Percentiles rank a stretch among this genome's conserved stretches.
Conservation (phyloP, 2,113 vertebrate genomes). For the Hiodon alosoides region DNA sequence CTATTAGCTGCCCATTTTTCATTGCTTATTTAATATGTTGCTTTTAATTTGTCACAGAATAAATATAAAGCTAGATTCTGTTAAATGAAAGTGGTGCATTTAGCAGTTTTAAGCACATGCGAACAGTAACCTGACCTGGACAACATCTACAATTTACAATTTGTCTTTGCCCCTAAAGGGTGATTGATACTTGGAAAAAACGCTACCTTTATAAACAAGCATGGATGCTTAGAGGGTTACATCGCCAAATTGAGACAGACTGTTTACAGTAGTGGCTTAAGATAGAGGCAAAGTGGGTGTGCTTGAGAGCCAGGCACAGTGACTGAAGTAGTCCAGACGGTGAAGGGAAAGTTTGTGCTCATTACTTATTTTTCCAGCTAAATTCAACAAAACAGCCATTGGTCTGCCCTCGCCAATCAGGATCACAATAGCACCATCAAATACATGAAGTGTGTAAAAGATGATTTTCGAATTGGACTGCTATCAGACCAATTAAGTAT, state of each 20-base stretch:
- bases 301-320: background rate
- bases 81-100: background rate
- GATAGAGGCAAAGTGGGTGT: background rate
- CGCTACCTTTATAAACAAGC: slow-evolving; percentile 17
- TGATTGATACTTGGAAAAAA: slow-evolving; percentile 27
- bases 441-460: no score
- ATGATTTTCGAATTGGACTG: no score
- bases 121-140: background rate
- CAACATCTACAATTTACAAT: background rate
- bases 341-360: slow-evolving; percentile 2
- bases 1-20: no score
- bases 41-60: no score
- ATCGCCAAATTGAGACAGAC: slow-evolving; percentile 17
- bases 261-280: slow-evolving; percentile 25
- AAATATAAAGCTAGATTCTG: no score
- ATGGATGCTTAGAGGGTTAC: slow-evolving; percentile 14
- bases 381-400: background rate
- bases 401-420: background rate
- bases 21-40: no score
- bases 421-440: no score
- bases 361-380: slow-evolving; percentile 8
- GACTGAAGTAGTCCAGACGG: slow-evolving; percentile 14
- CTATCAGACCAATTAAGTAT: no score
- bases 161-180: background rate
- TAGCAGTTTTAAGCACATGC: background rate